phyloP scores from a whole-genome alignment of 2,797 vertebrate species.

The Xiphorhynchus erythropygius region DNA sequence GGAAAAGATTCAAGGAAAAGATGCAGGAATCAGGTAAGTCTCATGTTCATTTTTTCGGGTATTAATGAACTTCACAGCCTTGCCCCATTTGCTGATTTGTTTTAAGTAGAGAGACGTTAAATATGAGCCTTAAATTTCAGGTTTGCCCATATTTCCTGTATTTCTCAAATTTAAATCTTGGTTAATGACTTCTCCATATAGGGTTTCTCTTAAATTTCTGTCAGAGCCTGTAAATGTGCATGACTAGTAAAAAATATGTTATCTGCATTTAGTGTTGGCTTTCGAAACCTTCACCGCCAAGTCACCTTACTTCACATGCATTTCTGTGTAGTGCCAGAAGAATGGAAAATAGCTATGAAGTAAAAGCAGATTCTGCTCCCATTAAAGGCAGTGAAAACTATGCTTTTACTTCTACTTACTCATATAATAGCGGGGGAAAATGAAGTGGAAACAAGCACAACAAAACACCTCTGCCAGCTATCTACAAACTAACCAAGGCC shows the following conservation, averaged over 20 bases:
- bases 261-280: constrained; percentile 23
- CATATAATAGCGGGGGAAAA: constrained; percentile 24
- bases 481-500: constrained; percentile 21
- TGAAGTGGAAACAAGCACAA: constrained; percentile 57
- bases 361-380: constrained; percentile 47
- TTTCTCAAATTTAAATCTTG: constrained; percentile 26
- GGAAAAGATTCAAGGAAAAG: background rate
- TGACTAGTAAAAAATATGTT: constrained; percentile 27
- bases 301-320: background rate
- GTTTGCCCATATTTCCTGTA: background rate
- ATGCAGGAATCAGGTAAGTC: background rate
- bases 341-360: constrained; percentile 48
- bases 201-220: background rate
- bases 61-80: background rate
- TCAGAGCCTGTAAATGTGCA: background rate
- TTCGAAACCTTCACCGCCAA: background rate
- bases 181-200: constrained; percentile 49
- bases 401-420: constrained; percentile 54
- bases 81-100: background rate
- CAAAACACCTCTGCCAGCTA: constrained; percentile 56
- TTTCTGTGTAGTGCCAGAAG: constrained; percentile 25
- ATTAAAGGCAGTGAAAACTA: constrained; percentile 52
- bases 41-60: background rate
- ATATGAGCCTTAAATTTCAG: background rate
- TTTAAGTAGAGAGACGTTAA: background rate